Conservation (phyloP, 2,888 invertebrate genomes). For the Aplocera efformata region DNA sequence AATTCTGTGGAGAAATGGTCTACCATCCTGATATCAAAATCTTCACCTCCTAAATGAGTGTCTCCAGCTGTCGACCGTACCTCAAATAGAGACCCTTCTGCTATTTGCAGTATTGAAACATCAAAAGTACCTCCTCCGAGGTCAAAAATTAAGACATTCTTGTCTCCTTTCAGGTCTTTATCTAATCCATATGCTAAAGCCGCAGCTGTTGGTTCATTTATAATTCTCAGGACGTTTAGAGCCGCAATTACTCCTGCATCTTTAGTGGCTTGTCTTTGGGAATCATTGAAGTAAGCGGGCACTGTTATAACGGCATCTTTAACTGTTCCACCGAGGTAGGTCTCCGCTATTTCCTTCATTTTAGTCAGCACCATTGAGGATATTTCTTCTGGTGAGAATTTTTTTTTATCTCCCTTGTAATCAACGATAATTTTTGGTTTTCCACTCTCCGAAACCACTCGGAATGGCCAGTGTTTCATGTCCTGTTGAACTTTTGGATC, state of each 20-base stretch:
- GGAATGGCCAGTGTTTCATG: conserved; percentile 92
- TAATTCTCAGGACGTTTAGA: conserved; percentile 92
- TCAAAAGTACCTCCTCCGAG: conserved; percentile 95
- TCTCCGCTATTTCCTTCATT: conserved; percentile 91
- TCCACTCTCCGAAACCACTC: conserved; percentile 83
- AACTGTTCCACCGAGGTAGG: conserved; percentile 86
- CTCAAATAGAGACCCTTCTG: conserved; percentile 91
- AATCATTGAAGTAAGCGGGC: conserved; percentile 91
- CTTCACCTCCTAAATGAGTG: conserved; percentile 89
- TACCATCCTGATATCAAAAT: conserved; percentile 90
- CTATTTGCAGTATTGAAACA: conserved; percentile 93
- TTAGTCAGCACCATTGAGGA: conserved; percentile 92
- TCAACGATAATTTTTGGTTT: conserved; percentile 88
- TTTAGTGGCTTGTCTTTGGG: conserved; percentile 92
- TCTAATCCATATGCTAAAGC: conserved; percentile 92
- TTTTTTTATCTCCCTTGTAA: conserved; percentile 87
- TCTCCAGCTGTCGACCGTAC: conserved; percentile 90
- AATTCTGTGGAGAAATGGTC: conserved; percentile 90
- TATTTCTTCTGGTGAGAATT: conserved; percentile 90
- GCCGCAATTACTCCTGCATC: conserved; percentile 93
- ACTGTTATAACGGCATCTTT: conserved; percentile 91
- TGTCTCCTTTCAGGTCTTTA: conserved; percentile 86
- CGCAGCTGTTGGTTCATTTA: conserved; percentile 94
- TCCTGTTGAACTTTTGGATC: conserved; percentile 89
- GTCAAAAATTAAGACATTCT: conserved; percentile 87